phyloP scores from a whole-genome alignment of 2,888 invertebrate genomes.

The Polydrusus cervinus region DNA sequence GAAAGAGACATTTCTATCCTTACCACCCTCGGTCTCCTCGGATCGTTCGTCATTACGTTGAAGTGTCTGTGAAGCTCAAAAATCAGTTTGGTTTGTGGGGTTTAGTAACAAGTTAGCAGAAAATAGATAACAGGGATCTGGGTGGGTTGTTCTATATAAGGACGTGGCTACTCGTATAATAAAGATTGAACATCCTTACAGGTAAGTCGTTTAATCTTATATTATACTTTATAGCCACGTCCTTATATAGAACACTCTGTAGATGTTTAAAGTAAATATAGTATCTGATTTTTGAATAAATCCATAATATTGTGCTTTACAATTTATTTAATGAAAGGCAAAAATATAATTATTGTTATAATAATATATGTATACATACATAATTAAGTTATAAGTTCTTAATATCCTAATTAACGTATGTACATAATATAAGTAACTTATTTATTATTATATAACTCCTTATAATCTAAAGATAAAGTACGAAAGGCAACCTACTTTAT shows the following conservation, averaged over 20 bases:
- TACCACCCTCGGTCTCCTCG: constrained; percentile 10
- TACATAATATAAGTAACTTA: too few species aligned
- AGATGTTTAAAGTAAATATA: constrained; percentile 5
- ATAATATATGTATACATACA: neutral
- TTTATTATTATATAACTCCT: too few species aligned
- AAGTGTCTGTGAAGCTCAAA: neutral
- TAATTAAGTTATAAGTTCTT: too few species aligned
- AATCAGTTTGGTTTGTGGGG: neutral
- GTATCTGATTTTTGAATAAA: constrained; percentile 6
- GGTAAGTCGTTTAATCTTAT: constrained; percentile 13
- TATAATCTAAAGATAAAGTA: too few species aligned
- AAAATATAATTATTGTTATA: neutral
- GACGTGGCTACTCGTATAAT: constrained; percentile 13
- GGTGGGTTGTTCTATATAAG: neutral
- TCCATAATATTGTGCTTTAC: neutral
- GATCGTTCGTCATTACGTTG: neutral
- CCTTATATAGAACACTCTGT: constrained; percentile 16
- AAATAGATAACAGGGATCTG: too few species aligned
- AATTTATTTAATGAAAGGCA: neutral
- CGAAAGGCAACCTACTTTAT: too few species aligned
- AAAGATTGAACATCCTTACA: constrained; percentile 13
- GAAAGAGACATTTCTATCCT: neutral
- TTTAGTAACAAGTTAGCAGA: neutral
- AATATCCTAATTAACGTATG: too few species aligned
- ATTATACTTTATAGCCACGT: constrained; percentile 10